These are phyloP conservation scores for Xestobium rufovillosum DNA, from an alignment of 2,888 invertebrate species.

Conservation along the genomic window DNA sequence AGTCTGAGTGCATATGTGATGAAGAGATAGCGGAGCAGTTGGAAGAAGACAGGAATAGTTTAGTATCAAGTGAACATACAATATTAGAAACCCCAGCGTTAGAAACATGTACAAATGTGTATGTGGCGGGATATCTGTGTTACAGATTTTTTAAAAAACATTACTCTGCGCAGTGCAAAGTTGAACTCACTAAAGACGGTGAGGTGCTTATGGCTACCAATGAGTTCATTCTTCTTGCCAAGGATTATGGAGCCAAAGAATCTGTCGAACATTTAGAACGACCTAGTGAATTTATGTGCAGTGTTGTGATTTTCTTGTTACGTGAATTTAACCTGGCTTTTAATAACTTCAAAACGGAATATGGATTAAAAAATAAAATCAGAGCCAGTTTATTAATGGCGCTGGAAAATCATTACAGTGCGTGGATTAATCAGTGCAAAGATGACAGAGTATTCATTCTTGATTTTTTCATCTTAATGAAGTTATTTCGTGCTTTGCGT, in stretches of 20 bases:
- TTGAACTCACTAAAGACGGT: not conserved
- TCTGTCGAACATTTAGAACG: no score
- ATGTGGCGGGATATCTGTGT: conserved; percentile 3
- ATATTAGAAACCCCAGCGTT: no score
- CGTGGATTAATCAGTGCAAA: not conserved
- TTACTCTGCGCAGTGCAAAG: not conserved
- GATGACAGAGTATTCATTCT: not conserved
- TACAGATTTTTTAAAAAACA: not conserved
- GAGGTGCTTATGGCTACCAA: no score
- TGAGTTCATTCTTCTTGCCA: no score
- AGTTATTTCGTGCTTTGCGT: no score
- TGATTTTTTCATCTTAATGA: not conserved
- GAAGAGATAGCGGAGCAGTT: no score
- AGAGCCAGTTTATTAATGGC: not conserved
- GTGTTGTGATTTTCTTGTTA: not conserved
- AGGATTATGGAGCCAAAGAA: no score
- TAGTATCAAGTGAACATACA: no score
- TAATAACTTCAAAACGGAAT: not conserved
- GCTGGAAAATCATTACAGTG: no score
- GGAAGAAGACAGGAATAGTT: no score
- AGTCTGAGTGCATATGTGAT: no score
- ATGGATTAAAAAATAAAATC: not conserved
- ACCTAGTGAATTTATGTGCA: no score
- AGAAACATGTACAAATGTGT: not conserved
- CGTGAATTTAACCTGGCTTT: not conserved